A percentile compares a stretch with the other conserved stretches of the same genome.
Evolutionary conservation across 2,797 vertebrate genomes (phyloP).

Genomic region (Synaphobranchus kaupii): DNA sequence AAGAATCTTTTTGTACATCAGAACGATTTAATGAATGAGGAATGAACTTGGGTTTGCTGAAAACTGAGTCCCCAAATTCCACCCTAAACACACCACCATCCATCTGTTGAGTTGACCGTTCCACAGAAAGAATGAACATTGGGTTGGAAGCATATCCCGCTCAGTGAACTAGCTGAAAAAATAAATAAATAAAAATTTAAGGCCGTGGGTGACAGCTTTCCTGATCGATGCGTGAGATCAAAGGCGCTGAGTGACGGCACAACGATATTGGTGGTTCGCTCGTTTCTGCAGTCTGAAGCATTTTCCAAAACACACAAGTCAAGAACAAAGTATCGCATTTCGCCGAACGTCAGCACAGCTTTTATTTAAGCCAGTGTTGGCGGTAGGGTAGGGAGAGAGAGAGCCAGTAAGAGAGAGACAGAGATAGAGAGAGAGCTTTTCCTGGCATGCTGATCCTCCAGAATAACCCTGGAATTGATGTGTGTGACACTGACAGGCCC

Average conservation of each 20-base stretch:
- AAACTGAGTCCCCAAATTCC: not conserved
- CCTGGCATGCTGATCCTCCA: not conserved
- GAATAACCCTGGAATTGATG: not conserved
- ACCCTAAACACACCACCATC: not conserved
- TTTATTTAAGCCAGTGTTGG: not conserved
- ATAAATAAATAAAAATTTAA: no score
- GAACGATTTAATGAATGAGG: not conserved
- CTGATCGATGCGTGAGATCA: not conserved
- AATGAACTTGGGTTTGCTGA: not conserved
- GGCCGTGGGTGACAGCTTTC: not conserved
- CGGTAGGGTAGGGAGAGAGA: no score
- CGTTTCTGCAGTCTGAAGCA: not conserved
- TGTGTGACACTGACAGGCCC: not conserved
- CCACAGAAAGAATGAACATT: not conserved
- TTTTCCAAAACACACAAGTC: slow-evolving; percentile 3
- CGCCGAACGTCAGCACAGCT: not conserved
- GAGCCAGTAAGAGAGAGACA: no score
- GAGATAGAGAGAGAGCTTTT: not conserved
- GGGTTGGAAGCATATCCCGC: not conserved
- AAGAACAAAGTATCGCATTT: not conserved
- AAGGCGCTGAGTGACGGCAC: not conserved
- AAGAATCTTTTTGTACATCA: no score
- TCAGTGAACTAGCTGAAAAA: not conserved
- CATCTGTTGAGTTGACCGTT: not conserved
- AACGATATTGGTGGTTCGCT: not conserved